Conservation (phyloP, 2,888 invertebrate species). For the Galeopsomyia nigrocyanea region DNA sequence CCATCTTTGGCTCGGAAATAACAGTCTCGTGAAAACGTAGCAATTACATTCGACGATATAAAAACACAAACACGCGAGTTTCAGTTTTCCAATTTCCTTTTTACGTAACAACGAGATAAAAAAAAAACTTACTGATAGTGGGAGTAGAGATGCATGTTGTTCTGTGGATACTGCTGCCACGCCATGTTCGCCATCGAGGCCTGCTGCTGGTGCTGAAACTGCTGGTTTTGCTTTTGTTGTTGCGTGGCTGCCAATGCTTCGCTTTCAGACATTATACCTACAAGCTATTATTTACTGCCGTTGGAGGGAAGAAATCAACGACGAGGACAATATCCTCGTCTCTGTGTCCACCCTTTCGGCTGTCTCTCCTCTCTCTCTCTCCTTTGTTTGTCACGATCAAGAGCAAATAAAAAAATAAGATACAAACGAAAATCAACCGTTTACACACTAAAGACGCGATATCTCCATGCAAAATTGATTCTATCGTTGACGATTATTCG, state of each 20-base stretch:
- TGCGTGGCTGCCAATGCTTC: constrained; percentile 64
- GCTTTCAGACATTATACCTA: constrained; percentile 66
- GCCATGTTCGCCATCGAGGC: constrained; percentile 66
- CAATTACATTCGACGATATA: too few species aligned
- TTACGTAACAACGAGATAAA: too few species aligned
- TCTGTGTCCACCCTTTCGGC: neutral
- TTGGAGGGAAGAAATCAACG: too few species aligned
- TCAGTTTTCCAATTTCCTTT: too few species aligned
- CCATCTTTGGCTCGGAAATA: too few species aligned
- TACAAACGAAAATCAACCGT: too few species aligned
- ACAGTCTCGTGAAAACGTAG: too few species aligned
- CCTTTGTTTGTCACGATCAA: too few species aligned
- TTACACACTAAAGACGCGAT: too few species aligned
- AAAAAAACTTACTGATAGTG: constrained; percentile 61
- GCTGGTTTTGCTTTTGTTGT: constrained; percentile 63
- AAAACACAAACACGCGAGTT: neutral
- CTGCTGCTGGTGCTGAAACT: constrained; percentile 55
- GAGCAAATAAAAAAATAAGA: too few species aligned
- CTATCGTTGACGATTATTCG: too few species aligned
- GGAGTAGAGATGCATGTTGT: constrained; percentile 64
- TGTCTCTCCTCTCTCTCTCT: neutral
- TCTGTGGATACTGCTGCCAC: constrained; percentile 66
- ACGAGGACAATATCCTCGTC: neutral
- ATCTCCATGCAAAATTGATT: too few species aligned
- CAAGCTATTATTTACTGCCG: constrained; percentile 25